Evolutionary conservation across 2,113 vertebrate species (phyloP).

Genomic region (Arvicanthis niloticus): DNA sequence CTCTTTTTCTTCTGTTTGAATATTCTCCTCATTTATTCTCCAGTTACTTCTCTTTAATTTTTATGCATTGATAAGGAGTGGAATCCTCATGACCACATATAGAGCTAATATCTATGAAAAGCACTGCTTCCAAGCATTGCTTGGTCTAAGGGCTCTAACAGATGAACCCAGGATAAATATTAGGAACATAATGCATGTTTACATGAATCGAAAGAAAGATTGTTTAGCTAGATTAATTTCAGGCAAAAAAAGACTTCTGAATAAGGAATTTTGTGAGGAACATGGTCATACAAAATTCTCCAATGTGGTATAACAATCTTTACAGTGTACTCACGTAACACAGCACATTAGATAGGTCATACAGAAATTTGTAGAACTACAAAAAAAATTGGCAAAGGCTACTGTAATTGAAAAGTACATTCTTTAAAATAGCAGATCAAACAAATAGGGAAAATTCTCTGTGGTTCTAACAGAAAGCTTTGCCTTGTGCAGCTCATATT

Average conservation of each 20-base stretch:
- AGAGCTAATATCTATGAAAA: background rate
- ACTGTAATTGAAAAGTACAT: background rate
- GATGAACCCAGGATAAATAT: background rate
- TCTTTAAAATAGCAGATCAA: background rate
- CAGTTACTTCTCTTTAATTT: background rate
- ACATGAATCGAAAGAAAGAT: background rate
- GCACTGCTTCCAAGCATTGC: background rate
- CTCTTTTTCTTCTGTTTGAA: background rate
- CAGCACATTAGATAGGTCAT: fast-evolving
- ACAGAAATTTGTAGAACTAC: background rate
- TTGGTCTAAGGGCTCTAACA: background rate
- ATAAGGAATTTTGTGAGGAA: background rate
- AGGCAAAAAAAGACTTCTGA: background rate
- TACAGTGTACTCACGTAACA: background rate
- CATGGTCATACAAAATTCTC: background rate
- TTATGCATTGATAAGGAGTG: background rate
- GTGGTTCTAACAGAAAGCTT: fast-evolving
- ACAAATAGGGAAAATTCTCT: background rate
- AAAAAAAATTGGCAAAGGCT: background rate
- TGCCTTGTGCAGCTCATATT: background rate
- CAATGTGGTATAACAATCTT: too few relatives aligned
- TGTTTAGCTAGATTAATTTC: background rate
- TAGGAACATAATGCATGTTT: background rate
- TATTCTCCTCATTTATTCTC: background rate
- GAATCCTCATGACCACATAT: background rate